Evolutionary conservation across 2,113 vertebrate genomes (phyloP).

Genomic region (Callopanchax toddi): DNA sequence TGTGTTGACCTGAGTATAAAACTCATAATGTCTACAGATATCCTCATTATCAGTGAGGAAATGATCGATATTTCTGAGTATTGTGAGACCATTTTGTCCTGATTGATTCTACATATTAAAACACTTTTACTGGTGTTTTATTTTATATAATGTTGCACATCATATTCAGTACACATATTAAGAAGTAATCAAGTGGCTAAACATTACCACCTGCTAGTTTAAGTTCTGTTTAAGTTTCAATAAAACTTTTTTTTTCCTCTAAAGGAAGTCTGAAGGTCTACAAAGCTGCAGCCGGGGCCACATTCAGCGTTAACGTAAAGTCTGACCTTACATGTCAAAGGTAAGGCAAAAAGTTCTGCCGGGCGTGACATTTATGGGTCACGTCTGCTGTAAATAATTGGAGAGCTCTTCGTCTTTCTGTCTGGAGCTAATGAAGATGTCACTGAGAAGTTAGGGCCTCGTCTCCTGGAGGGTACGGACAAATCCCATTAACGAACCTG

Average conservation of each 20-base stretch:
- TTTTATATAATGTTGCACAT: no score
- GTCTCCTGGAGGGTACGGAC: background rate
- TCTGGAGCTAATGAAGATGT: slow-evolving; percentile 45
- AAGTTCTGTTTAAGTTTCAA: background rate
- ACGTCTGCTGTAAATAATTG: slow-evolving; percentile 39
- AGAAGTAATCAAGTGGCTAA: no score
- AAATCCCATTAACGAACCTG: background rate
- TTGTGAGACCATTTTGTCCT: no score
- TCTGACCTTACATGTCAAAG: slow-evolving; percentile 39
- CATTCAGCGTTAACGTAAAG: slow-evolving; percentile 16
- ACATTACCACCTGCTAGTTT: no score
- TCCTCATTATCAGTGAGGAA: no score
- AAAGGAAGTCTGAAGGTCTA: slow-evolving; percentile 4
- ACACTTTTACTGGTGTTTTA: no score
- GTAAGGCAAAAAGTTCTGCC: slow-evolving; percentile 24
- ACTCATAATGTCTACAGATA: no score
- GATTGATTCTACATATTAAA: no score
- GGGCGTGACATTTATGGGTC: slow-evolving; percentile 45
- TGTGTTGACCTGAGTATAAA: no score
- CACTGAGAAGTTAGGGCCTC: slow-evolving; percentile 20
- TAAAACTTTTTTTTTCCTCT: slow-evolving; percentile 9
- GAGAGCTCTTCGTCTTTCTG: slow-evolving; percentile 37
- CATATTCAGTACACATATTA: no score
- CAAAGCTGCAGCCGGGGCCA: slow-evolving; percentile 1
- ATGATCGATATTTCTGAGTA: no score